A percentile compares a stretch with the other conserved stretches of the same genome.
phyloP scores from a whole-genome alignment of 30 jellyfish, hydroid and myxozoan genomes.

The Aurelia sp. region DNA sequence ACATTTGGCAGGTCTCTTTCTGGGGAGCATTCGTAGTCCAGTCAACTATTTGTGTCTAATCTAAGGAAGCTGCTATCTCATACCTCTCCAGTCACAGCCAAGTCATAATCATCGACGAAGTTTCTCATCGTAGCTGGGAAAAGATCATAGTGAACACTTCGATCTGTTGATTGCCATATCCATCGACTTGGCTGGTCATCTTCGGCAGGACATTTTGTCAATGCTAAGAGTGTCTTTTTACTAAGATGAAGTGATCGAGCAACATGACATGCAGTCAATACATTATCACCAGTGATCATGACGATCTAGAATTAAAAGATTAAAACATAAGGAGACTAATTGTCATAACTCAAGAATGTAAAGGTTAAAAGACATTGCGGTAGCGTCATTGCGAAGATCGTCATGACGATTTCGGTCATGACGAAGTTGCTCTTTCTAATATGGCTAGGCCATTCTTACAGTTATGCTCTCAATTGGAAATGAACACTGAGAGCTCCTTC shows the following conservation, averaged over 20 bases:
- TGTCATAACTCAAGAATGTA: not conserved
- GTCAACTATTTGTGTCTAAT: no score
- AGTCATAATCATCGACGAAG: constrained; percentile 66
- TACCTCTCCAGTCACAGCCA: constrained; percentile 99
- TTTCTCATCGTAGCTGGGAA: constrained; percentile 52
- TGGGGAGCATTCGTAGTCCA: no score
- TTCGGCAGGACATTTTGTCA: constrained; percentile 44
- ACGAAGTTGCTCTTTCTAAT: no score
- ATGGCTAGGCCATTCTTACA: no score
- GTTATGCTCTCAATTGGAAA: no score
- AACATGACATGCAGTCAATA: constrained; percentile 99
- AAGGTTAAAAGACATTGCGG: no score
- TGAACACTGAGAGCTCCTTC: no score
- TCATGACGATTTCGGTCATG: no score
- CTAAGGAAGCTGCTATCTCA: not conserved
- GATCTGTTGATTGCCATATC: constrained; percentile 96
- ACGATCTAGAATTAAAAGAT: constrained; percentile 57
- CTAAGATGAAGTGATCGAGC: constrained; percentile 79
- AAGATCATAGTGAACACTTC: constrained; percentile 55
- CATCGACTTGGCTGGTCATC: constrained; percentile 56
- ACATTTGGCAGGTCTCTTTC: no score
- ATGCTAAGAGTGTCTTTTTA: constrained; percentile 77
- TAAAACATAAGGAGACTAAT: not conserved
- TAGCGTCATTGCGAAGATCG: no score
- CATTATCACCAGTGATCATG: constrained; percentile 99